Base-by-base conservation (phyloP, 1,140 invertebrate genomes). In the Drosophila ambigua region DNA sequence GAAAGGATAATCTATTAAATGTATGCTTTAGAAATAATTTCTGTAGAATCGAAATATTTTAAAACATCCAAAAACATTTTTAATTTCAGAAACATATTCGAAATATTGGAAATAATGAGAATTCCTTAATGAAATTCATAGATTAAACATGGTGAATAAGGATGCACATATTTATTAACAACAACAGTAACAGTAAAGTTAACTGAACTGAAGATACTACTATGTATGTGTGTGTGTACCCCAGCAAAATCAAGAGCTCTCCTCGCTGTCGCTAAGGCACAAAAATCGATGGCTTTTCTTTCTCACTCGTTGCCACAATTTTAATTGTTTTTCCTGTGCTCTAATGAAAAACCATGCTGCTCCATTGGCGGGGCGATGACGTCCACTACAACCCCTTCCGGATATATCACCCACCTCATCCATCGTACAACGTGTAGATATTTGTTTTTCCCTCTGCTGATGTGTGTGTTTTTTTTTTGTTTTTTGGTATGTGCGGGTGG, bases 401-500 rank as follows among this genome's bases (percentile, higher is more conserved):
- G 41, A 51, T 35, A n/a, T 13, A 43, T 53, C 31, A 5, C 31
- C 31, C 20, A 39, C 13, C 20, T 23, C 46, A 31, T 11, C 9
- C 45, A 41, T 46, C 48, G 43, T 43, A 43, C 68, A 49, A 68
- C 61, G 62, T 58, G 28, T 44, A 57, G 26, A 26, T 57, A n/a
- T 44, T 15, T 45, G 13, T 66, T 69, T 71, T 69, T 50, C 52
- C 67, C 64, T 45, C 23, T 52, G 6, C 20, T 20, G 20, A 20
- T 20, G 20, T 20, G 20, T 20, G 20, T 20, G 26, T 53, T 4
- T 53, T 28, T 57, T 24, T 44, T 43, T 23, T 55, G 44, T 28
- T 67, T 73, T 73, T 74, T 52, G 35, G 71, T 23, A 48, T 75
- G 58, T 66, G 61, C 61, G 61, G 71, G 71, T 66, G 61, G 71